phyloP scores from a whole-genome alignment of 2,797 vertebrate species.

The Sebastes trivittatus region DNA sequence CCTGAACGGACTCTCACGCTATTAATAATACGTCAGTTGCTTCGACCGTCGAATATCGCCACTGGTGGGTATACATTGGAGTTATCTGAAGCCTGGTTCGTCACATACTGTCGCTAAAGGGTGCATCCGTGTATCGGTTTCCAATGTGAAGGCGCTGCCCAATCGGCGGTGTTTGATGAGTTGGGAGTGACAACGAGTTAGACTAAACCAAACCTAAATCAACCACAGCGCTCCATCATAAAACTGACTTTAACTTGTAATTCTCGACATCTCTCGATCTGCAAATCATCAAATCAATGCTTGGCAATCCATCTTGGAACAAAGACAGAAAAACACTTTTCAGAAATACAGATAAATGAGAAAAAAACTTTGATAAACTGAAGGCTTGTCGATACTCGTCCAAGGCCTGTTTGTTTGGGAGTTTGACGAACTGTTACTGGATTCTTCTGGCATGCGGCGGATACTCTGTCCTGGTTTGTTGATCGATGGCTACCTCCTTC shows the following conservation, averaged over 20 bases:
- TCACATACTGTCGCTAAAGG: too few relatives aligned
- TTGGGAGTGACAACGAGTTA: too few relatives aligned
- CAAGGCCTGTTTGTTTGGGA: not conserved
- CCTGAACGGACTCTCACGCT: too few relatives aligned
- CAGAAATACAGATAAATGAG: not conserved
- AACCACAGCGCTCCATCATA: too few relatives aligned
- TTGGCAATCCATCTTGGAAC: not conserved
- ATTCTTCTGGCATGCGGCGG: not conserved
- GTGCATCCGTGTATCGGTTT: too few relatives aligned
- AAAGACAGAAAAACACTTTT: not conserved
- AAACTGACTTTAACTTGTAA: not conserved
- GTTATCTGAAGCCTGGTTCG: rapidly evolving
- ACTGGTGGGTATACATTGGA: too few relatives aligned
- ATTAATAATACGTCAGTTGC: too few relatives aligned
- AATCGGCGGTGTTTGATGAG: too few relatives aligned
- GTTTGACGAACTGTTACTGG: not conserved
- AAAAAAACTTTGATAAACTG: not conserved
- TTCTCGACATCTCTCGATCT: not conserved
- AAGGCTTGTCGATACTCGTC: not conserved
- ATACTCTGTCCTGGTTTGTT: not conserved
- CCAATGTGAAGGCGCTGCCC: too few relatives aligned
- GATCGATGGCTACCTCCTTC: not conserved
- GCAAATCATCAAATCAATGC: not conserved
- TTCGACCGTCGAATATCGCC: too few relatives aligned
- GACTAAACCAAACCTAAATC: too few relatives aligned